Evolutionary conservation across 2,797 vertebrate genomes (phyloP), one percentile per base, ranked within the genome.

Genomic region (Darevskia nairensis): DNA sequence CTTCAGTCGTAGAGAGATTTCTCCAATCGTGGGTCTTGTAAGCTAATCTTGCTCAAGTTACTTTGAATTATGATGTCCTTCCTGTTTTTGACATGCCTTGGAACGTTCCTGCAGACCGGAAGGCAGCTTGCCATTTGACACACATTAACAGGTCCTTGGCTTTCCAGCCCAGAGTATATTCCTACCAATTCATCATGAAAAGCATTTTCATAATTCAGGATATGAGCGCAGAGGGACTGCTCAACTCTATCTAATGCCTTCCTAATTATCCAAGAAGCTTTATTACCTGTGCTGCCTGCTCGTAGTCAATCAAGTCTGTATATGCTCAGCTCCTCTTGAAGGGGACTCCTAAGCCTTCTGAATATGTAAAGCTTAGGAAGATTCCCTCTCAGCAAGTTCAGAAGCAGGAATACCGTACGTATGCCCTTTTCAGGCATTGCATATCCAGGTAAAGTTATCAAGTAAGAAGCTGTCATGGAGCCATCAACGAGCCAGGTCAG

Each of bases 101-200:
- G 79, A 94, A 89, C 72, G n/a, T 85, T 92, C 87, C 89, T 92
- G 86, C 91, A 91, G 91, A 91, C 86, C 93, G 88, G 84, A 85
- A 68, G 91, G 91, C 91, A 88, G 86, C 86, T 91, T 93, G 90
- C 90, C 81, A 90, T 87, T 78, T 2, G 46, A 92, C 86, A 90
- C 82, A 89, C 35, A 85, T 85, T 92, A 55, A 61, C 74, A 72
- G 41, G 88, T 95, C 83, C 85, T 6, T 88, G 90, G 88, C 79
- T 91, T 68, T 84, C 84, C 88, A 68, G 50, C 85, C 80, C 90
- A 81, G 68, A 84, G 55, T 82, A 64, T 72, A 82, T 69, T 82
- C 90, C 68, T 80, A 75, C 79, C 59, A 89, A 86, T 91, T 85
- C 87, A 94, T 90, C 80, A 83, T 87, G 86, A 4, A 75, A 86